Evolutionary conservation across 2,888 invertebrate genomes (phyloP).

Genomic region (Stenichneumon culpator): DNA sequence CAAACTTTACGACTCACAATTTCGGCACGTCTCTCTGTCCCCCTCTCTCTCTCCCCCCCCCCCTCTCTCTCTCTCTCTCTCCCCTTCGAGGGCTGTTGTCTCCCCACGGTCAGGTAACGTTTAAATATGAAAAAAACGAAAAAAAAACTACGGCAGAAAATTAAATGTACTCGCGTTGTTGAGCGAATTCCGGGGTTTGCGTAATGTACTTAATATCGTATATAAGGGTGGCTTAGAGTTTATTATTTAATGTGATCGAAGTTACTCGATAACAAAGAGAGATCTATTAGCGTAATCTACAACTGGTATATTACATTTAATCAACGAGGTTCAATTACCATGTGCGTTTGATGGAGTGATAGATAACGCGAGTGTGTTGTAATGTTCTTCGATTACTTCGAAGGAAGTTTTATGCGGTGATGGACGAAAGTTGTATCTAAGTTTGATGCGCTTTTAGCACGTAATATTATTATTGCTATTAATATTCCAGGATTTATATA

Average conservation of each 20-base stretch:
- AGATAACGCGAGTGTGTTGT: constrained; percentile 7
- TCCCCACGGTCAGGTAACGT: constrained; percentile 3
- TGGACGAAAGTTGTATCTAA: constrained; percentile 37
- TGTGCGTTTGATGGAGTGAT: constrained; percentile 4
- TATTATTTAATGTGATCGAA: constrained; percentile 60
- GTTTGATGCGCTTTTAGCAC: constrained; percentile 34
- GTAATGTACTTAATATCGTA: constrained; percentile 47
- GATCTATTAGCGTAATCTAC: constrained; percentile 47
- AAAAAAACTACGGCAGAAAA: constrained; percentile 30
- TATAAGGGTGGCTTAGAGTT: constrained; percentile 38
- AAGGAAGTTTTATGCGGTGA: constrained; percentile 13
- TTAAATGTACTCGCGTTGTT: constrained; percentile 46
- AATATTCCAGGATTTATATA: background rate
- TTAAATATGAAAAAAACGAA: constrained; percentile 8
- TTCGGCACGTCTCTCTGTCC: background rate
- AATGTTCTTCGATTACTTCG: background rate
- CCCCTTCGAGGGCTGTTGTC: constrained; percentile 5
- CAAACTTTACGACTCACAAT: constrained; percentile 6
- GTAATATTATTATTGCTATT: constrained; percentile 27
- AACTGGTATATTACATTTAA: constrained; percentile 30
- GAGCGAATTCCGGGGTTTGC: constrained; percentile 36
- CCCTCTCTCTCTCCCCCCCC: background rate
- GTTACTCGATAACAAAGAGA: constrained; percentile 41
- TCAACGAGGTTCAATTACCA: constrained; percentile 44
- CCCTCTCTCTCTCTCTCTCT: constrained; percentile 2